Conservation (phyloP, 2,888 invertebrate genomes). For the Conops quadrifasciatus region DNA sequence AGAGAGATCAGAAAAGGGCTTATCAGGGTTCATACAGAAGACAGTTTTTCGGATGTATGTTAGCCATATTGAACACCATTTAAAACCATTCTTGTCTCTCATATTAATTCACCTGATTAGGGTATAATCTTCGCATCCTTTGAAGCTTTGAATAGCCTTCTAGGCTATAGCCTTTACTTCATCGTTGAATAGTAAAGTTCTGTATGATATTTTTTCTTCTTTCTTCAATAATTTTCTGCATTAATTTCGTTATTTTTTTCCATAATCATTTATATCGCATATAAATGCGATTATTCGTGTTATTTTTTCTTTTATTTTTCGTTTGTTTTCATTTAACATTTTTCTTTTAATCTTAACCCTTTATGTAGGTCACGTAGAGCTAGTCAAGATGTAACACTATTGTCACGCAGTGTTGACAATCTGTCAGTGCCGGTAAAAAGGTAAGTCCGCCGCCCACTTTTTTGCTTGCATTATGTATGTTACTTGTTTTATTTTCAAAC, state of each 20-base stretch:
- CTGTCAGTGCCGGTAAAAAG: slow-evolving; percentile 70
- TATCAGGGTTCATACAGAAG: too few relatives aligned
- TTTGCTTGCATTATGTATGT: neutral
- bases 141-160: too few relatives aligned
- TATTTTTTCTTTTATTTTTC: slow-evolving; percentile 35
- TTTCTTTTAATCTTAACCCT: slow-evolving; percentile 52
- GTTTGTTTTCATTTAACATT: slow-evolving; percentile 49
- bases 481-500: neutral
- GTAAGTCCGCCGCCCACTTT: slow-evolving; percentile 65
- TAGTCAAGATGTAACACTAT: slow-evolving; percentile 78
- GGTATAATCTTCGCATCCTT: too few relatives aligned
- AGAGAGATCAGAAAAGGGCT: too few relatives aligned
- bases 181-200: too few relatives aligned
- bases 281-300: neutral
- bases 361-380: slow-evolving; percentile 83
- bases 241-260: neutral
- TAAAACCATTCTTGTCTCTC: too few relatives aligned
- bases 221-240: too few relatives aligned
- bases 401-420: slow-evolving; percentile 74
- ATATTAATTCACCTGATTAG: too few relatives aligned
- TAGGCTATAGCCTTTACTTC: too few relatives aligned
- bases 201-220: too few relatives aligned
- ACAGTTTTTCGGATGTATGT: too few relatives aligned
- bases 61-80: too few relatives aligned
- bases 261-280: neutral